Base-by-base conservation (phyloP, 2,888 invertebrate species). In the Pollenia labialis region DNA sequence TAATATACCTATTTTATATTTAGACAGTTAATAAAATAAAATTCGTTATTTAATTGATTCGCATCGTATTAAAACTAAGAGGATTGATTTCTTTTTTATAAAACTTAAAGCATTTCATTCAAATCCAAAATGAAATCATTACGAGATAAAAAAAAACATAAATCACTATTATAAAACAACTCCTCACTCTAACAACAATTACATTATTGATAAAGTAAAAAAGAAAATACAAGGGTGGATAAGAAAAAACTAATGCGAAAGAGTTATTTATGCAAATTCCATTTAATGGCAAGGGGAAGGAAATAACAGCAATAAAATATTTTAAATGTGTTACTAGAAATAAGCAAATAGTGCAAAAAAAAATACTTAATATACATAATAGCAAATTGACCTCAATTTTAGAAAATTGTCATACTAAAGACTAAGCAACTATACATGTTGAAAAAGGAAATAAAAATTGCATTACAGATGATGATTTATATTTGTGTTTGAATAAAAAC, bases 331-430 rank as follows among this genome's bases (percentile, higher is more conserved):
- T 16, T 40, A 72, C 32, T 64, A 56, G 64, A 81, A 32, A 6
- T 12, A 56, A 56, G 16, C 14, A 72, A 52, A 3, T 16, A 12
- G 7, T 44, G 16, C 23, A 52, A 23, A 79, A 42, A 48, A 69
- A 23, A 52, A 52, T 40, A 18, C 40, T 9, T 4, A 52, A 64
- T 23, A 50, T 64, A 48, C 23, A 23, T 32, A 79, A 40, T 3
- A 69, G 23, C 50, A 80, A 71, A 80, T 80, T 71, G 42, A 71
- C 60, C 79, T 48, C 46, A 46, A 56, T 77, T 58, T 10, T 42
- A 52, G 14, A 75, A 69, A 69, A 74, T 48, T 74, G 58, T 48
- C 58, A 58, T 58, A 74, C 23, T 40, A 71, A 58, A 44, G 4
- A 23, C n/a, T n/a, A 18, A 18, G 16, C 46, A 23, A 68, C 23